Evolutionary conservation across 2,888 invertebrate species (phyloP), one percentile per base, ranked within the genome.

Genomic region (Spodoptera exigua): DNA sequence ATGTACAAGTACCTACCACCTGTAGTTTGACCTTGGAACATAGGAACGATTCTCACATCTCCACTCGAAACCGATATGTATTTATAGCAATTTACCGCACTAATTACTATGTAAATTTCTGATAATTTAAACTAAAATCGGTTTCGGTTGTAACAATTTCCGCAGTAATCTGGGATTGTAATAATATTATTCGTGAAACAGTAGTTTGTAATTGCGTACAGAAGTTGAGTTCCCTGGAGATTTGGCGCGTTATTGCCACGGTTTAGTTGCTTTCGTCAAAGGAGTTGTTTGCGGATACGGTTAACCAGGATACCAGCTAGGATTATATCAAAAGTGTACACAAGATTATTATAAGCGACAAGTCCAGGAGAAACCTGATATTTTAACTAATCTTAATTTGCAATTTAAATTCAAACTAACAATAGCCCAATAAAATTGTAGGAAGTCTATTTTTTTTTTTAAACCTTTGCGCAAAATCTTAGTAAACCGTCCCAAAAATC

Each of bases 151-250:
- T 35, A 48, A 54, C 18, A 35, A 36, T 70, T 70, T 49, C 36
- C 7, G 21, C 12, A 48, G 14, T 40, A 64, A 63, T 44, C 55
- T 32, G 55, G 32, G 32, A 54, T 70, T 32, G 39, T 44, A 39
- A 35, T 41, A 62, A 48, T 63, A 47, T 27, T 54, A 64, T 64
- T 63, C 44, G 32, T 27, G 44, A 34, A 34, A 17, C 21, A n/a
- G 10, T 60, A 37, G 45, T 43, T 67, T 60, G 43, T 62, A 61
- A 60, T 60, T 60, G 47, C 44, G 3, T 35, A 61, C 45, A 68
- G 12, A 45, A 45, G 27, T 61, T 63, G 11, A 27, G 27, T 2
- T 49, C 44, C 27, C 39, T 10, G 11, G 4, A 36, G 51, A 36
- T 39, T 27, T 36, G 18, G 35, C 49, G 9, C 36, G 21, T 39